These are phyloP conservation scores for Crotophaga sulcirostris DNA, from an alignment of 2,113 vertebrate genomes.

Conservation along the genomic window DNA sequence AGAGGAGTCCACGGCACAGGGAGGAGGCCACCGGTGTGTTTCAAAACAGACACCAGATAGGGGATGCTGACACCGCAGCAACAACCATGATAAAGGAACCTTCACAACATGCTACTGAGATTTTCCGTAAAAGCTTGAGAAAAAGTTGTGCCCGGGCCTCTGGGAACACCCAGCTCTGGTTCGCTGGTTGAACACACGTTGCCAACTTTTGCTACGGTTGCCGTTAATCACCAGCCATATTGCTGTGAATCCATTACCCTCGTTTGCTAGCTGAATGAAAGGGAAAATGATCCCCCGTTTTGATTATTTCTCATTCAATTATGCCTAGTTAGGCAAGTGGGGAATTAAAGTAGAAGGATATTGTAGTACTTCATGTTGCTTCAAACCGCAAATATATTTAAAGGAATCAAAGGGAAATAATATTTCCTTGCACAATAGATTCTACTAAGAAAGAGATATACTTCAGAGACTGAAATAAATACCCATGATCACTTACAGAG, in stretches of 20 bases:
- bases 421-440: not conserved
- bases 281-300: slow-evolving; percentile 20
- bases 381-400: slow-evolving; percentile 20
- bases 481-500: slow-evolving; percentile 59
- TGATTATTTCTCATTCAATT: slow-evolving; percentile 37
- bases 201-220: slow-evolving; percentile 3
- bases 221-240: slow-evolving; percentile 13
- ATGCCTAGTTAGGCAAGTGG: slow-evolving; percentile 29
- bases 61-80: not conserved
- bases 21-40: not conserved
- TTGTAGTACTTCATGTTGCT: slow-evolving; percentile 28
- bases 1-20: not conserved
- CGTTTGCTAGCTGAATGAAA: slow-evolving; percentile 39
- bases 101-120: not conserved
- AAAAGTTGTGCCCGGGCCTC: not conserved
- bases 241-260: not conserved
- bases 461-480: slow-evolving; percentile 54
- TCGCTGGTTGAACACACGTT: not conserved
- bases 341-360: slow-evolving; percentile 48
- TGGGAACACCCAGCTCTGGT: slow-evolving; percentile 22
- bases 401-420: slow-evolving; percentile 31
- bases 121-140: not conserved
- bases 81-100: not conserved
- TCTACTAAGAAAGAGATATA: not conserved
- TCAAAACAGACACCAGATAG: not conserved